Base-by-base conservation (phyloP, 2,888 invertebrate species). In the Slavum lentiscoides region DNA sequence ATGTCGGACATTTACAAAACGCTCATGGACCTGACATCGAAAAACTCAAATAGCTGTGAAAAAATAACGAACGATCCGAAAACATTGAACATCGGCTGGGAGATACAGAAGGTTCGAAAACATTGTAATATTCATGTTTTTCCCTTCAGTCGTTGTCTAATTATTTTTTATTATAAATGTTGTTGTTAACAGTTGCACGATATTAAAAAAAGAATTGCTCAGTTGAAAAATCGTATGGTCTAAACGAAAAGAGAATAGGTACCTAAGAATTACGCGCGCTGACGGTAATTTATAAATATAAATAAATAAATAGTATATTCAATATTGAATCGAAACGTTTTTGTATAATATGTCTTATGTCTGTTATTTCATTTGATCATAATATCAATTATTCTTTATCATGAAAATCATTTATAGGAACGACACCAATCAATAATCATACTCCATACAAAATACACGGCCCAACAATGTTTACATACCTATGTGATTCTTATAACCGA, bases 1-100 rank as follows among this genome's bases (percentile, higher is more conserved):
- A 80, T 80, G 77, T 80, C 77, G 30, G 53, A 70, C 21, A 58
- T 80, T 70, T 80, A 80, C 21, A 61, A 80, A 55, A 53, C 61
- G 55, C 70, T 80, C 7, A 55, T 23, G 21, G 49, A 11, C 23
- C 30, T 80, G 43, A 70, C 69, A 21, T 13, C 70, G 64, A 64
- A 55, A 19, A 62, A 37, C 7, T n/a, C 17, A 4, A 62, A 39
- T 5, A 62, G 53, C 8, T n/a, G 0, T 0, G 49, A 69, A 30
- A 53, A 80, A 62, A 70, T 21, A 3, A 49, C 15, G 13, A 70
- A 70, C 9, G 19, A 23, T 17, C 23, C 53, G n/a, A 76, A 64
- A 61, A 61, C 55, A 23, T 62, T 62, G 39, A 70, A 19, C 17
- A 62, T 80, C 21, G 77, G 70, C 37, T 53, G 7, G 17, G 70